Evolutionary conservation across 64 coral and sea anemone species (phyloP).

Genomic region (Platygyra sinensis): DNA sequence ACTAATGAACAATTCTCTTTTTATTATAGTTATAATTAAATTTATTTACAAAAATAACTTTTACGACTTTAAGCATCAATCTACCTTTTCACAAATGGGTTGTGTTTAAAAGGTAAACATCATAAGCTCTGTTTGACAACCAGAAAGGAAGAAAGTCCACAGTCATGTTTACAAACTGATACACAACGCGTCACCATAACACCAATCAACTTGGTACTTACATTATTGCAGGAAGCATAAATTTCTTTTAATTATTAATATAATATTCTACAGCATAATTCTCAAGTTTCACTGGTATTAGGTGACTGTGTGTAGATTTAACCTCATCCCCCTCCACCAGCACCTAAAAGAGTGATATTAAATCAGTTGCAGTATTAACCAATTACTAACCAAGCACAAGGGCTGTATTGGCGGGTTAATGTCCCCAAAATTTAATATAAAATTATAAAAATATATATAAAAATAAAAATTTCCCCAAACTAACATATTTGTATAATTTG

Average conservation of each 20-base stretch:
- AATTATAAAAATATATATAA: too few relatives aligned
- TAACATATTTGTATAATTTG: too few relatives aligned
- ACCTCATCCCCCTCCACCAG: slow-evolving; percentile 75
- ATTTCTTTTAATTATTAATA: not conserved
- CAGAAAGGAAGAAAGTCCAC: not conserved
- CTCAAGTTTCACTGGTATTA: not conserved
- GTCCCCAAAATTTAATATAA: too few relatives aligned
- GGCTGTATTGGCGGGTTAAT: too few relatives aligned
- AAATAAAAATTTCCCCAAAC: too few relatives aligned
- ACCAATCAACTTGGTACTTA: not conserved
- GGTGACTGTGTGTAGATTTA: slow-evolving; percentile 44
- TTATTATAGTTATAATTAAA: too few relatives aligned
- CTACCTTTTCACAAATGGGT: not conserved
- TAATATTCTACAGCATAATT: not conserved
- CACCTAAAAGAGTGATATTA: slow-evolving; percentile 25
- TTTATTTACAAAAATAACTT: not conserved
- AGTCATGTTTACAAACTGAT: not conserved
- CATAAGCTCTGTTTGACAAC: slow-evolving; percentile 6
- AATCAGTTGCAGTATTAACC: not conserved
- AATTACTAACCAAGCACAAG: too few relatives aligned
- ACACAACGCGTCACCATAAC: not conserved
- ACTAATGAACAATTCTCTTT: too few relatives aligned
- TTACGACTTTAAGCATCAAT: not conserved
- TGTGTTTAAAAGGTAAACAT: slow-evolving; percentile 35
- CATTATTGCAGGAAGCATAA: not conserved